Evolutionary conservation across 2,888 invertebrate species (phyloP).

Genomic region (Epinotia brunnichana): DNA sequence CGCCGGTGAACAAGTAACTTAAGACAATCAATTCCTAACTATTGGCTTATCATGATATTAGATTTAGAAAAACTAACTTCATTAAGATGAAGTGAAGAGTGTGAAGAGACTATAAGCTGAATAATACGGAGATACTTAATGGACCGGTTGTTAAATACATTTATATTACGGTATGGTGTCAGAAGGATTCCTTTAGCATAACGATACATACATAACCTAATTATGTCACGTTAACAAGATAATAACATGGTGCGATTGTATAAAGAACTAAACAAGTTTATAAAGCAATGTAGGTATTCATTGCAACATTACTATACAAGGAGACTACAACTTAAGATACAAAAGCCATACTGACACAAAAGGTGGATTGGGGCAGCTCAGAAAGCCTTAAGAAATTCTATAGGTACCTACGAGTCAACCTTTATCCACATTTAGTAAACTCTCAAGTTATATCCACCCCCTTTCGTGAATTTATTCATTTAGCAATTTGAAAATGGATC

Average conservation of each 20-base stretch:
- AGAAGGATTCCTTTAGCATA: not conserved
- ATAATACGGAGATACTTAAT: no score
- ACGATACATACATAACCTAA: not conserved
- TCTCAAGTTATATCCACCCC: conserved; percentile 19
- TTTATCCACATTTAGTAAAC: conserved; percentile 29
- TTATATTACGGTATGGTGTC: not conserved
- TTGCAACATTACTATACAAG: conserved; percentile 10
- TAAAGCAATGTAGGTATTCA: conserved; percentile 3
- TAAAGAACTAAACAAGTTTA: not conserved
- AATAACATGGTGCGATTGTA: not conserved
- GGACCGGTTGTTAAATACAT: not conserved
- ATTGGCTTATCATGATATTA: no score
- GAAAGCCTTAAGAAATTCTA: conserved; percentile 22
- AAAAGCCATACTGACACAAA: conserved; percentile 23
- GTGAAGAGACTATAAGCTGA: no score
- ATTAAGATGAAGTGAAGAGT: no score
- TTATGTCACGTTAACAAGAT: not conserved
- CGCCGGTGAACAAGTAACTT: no score
- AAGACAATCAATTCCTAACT: no score
- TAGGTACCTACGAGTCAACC: conserved; percentile 21
- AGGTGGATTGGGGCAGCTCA: conserved; percentile 15
- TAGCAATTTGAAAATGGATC: conserved; percentile 41
- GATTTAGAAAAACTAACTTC: no score
- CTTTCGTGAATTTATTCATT: conserved; percentile 30
- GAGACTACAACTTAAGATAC: conserved; percentile 23